Evolutionary conservation across 2,888 invertebrate genomes (phyloP).

Genomic region (Phymatocera aterrima): DNA sequence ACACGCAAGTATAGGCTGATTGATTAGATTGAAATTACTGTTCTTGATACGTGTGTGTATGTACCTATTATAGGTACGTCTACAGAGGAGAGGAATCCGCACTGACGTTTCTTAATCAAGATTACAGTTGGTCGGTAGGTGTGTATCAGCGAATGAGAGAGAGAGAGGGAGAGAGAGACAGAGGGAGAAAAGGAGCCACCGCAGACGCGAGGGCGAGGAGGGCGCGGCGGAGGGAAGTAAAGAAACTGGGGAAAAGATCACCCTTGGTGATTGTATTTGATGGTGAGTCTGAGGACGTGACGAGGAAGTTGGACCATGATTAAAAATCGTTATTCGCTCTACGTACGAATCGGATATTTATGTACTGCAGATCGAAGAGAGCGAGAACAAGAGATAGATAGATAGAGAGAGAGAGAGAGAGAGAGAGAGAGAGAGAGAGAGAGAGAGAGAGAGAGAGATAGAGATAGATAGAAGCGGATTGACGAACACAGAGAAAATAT

Average conservation of each 20-base stretch:
- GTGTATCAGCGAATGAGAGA: too few relatives aligned
- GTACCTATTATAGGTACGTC: too few relatives aligned
- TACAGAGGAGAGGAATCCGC: too few relatives aligned
- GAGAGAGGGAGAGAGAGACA: too few relatives aligned
- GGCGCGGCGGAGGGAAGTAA: conserved; percentile 41
- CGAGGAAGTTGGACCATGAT: conserved; percentile 49
- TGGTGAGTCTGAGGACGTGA: conserved; percentile 56
- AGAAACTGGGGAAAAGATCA: conserved; percentile 13
- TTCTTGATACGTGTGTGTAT: too few relatives aligned
- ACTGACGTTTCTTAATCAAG: too few relatives aligned
- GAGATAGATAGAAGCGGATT: conserved; percentile 51
- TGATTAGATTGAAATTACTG: too few relatives aligned
- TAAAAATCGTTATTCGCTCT: conserved; percentile 43
- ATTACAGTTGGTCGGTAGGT: too few relatives aligned
- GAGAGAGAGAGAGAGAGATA: conserved; percentile 13
- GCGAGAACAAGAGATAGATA: conserved; percentile 45
- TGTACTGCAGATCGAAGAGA: background rate
- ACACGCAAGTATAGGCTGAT: too few relatives aligned
- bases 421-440: conserved; percentile 49
- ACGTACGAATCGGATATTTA: conserved; percentile 25
- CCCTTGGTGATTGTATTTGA: conserved; percentile 59
- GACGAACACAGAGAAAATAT: conserved; percentile 57
- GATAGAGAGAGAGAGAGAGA: conserved; percentile 14
- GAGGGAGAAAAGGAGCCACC: conserved; percentile 33
- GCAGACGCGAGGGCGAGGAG: conserved; percentile 10